Evolutionary conservation across 2,113 vertebrate species (phyloP).

Genomic region (Cricetomys ansorgei): DNA sequence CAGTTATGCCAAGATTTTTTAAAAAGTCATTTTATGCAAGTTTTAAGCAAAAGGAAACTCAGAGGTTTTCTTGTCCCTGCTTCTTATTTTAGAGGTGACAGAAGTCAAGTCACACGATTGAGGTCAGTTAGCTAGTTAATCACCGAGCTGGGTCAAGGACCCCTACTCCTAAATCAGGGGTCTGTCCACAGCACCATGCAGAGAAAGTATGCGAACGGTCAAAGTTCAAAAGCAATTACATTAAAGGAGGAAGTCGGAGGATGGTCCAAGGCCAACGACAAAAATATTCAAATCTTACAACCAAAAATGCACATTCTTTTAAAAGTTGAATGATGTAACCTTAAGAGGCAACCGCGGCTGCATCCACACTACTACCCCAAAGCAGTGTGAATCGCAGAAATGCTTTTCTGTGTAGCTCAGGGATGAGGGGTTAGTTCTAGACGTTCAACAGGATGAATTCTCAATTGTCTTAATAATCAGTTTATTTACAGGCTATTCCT

Average conservation of each 20-base stretch:
- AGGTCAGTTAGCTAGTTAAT: not conserved
- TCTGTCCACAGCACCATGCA: not conserved
- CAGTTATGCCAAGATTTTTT: not conserved
- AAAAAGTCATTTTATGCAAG: not conserved
- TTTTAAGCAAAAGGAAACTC: not conserved
- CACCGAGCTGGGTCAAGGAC: not conserved
- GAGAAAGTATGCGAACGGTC: not conserved
- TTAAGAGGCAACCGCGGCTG: not conserved
- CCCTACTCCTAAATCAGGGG: not conserved
- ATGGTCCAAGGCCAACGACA: not conserved
- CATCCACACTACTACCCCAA: not conserved
- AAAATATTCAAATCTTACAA: not conserved
- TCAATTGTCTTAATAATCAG: not conserved
- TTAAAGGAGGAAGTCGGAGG: not conserved
- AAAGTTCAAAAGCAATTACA: not conserved
- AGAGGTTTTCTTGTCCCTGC: not conserved
- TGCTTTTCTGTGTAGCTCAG: not conserved
- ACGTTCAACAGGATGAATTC: not conserved
- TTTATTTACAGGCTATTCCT: not conserved
- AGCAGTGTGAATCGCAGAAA: not conserved
- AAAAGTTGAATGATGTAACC: not conserved
- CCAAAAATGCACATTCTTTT: not conserved
- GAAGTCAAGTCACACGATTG: not conserved
- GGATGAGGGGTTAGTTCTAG: not conserved
- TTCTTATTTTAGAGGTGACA: not conserved